Percentiles rank a stretch among this genome's conserved stretches.
Evolutionary conservation across 2,888 invertebrate genomes (phyloP).

Genomic region (Ormyrus nitidulus): DNA sequence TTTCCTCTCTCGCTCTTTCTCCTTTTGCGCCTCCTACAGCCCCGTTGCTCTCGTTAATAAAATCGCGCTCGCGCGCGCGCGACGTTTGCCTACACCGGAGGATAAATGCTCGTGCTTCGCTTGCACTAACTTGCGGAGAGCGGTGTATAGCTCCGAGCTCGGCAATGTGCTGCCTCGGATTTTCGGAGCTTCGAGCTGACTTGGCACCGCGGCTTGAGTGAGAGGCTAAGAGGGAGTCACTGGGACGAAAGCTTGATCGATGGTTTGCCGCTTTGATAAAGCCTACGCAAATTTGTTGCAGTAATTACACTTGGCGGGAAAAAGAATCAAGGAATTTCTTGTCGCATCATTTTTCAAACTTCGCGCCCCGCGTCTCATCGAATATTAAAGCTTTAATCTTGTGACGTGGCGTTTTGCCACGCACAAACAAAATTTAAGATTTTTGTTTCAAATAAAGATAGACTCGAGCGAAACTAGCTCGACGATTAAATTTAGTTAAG

Average conservation of each 20-base stretch:
- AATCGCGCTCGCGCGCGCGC: not conserved
- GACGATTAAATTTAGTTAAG: no score
- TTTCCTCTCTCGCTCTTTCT: not conserved
- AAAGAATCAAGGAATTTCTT: not conserved
- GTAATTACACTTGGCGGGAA: not conserved
- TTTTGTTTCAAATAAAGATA: no score
- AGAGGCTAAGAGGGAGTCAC: not conserved
- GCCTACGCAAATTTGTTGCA: slow-evolving; percentile 6
- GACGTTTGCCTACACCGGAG: slow-evolving; percentile 23
- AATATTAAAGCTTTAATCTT: no score
- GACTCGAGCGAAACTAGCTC: no score
- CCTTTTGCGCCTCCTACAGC: not conserved
- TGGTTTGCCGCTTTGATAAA: slow-evolving; percentile 13
- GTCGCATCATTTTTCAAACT: no score
- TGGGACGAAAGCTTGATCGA: slow-evolving; percentile 33
- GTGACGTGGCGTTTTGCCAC: no score
- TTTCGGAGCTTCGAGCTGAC: slow-evolving; percentile 1
- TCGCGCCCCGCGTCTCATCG: no score
- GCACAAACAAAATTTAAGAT: slow-evolving; percentile 13
- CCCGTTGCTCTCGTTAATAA: slow-evolving; percentile 25
- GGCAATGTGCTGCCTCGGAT: slow-evolving; percentile 16
- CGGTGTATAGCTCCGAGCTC: not conserved
- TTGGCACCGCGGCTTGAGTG: not conserved
- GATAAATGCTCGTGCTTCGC: slow-evolving; percentile 31
- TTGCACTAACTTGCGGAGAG: not conserved